phyloP scores from a whole-genome alignment of 2,113 vertebrate species.

The Pseudorhombus dupliciocellatus region DNA sequence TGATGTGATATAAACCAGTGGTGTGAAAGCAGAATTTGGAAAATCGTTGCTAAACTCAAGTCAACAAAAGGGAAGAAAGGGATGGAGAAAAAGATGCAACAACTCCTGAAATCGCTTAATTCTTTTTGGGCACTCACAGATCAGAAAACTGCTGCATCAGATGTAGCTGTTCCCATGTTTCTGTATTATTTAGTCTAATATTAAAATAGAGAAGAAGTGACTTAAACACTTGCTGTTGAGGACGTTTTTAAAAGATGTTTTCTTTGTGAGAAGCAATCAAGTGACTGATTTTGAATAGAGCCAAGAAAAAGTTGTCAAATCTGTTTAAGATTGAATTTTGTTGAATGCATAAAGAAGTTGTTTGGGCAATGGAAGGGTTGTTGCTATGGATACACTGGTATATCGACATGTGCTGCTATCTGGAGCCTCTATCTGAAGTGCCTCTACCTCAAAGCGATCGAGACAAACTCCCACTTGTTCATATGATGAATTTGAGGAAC shows the following conservation, averaged over 20 bases:
- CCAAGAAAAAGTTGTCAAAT: constrained; percentile 27
- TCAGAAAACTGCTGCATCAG: constrained; percentile 17
- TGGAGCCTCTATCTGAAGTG: constrained; percentile 50
- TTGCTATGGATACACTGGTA: constrained; percentile 1
- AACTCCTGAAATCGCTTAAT: not conserved
- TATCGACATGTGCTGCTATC: constrained; percentile 37
- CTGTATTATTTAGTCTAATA: not conserved
- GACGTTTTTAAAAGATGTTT: constrained; percentile 7
- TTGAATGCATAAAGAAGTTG: not conserved
- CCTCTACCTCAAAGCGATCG: constrained; percentile 51
- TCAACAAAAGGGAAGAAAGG: constrained; percentile 1
- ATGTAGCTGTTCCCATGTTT: constrained; percentile 7
- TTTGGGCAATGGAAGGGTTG: not conserved
- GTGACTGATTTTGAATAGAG: constrained; percentile 32
- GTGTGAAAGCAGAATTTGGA: not conserved
- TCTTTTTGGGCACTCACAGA: constrained; percentile 5
- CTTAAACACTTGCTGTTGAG: not conserved
- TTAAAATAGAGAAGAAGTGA: not conserved
- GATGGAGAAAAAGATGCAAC: not conserved
- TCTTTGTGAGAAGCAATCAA: constrained; percentile 12
- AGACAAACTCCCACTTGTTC: constrained; percentile 24
- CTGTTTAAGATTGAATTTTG: not conserved
- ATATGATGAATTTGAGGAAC: not conserved
- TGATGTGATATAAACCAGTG: not conserved
- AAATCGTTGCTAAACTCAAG: not conserved